Base-by-base conservation (phyloP, 2,797 vertebrate genomes). In the Rousettus madagascariensis region DNA sequence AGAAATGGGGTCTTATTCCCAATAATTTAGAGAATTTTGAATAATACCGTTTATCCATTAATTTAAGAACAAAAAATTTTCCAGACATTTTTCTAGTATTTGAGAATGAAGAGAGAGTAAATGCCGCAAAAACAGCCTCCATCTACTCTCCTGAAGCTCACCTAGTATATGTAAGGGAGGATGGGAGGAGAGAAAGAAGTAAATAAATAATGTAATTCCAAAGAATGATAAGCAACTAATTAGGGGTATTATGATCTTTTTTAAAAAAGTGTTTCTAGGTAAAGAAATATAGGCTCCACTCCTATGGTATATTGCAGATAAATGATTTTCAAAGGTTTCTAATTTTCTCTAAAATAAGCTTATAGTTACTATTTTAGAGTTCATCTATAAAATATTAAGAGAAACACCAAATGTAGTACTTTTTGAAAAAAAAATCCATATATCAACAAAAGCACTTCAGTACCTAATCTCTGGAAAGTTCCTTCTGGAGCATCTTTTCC, bases 321-420 rank as follows among this genome's bases (percentile, higher is more conserved):
- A 12, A 53, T 66, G 3, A 65, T 66, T 89, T 91, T 78, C 82
- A 30, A 88, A 57, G 15, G 1, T 51, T 91, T 97, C 57, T 53
- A 30, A 13, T 97, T 80, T 91, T 86, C 38, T 38, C 55, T 71
- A 57, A 92, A 83, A 77, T 82, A 72, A 78, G 19, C 11, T 28
- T 61, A 41, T 75, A 71, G 68, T 75, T 78, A 63, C n/a, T 87
- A 41, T 59, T 89, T 91, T 51, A 24, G 41, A 89, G 53, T 63
- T 93, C 6, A 66, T 87, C 66, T 82, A 2, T 69, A 90, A 90
- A 87, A 65, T 85, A 89, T 51, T 59, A 68, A 61, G 59, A 91
- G 53, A 77, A 77, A 84, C 49, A 69, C 11, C 22, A 84, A 84
- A 65, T 85, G 33, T 20, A 28, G 28, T 63, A 63, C 38, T 77